Evolutionary conservation across 2,113 vertebrate genomes (phyloP), one percentile per base, ranked within the genome.

Genomic region (Plectropomus leopardus): DNA sequence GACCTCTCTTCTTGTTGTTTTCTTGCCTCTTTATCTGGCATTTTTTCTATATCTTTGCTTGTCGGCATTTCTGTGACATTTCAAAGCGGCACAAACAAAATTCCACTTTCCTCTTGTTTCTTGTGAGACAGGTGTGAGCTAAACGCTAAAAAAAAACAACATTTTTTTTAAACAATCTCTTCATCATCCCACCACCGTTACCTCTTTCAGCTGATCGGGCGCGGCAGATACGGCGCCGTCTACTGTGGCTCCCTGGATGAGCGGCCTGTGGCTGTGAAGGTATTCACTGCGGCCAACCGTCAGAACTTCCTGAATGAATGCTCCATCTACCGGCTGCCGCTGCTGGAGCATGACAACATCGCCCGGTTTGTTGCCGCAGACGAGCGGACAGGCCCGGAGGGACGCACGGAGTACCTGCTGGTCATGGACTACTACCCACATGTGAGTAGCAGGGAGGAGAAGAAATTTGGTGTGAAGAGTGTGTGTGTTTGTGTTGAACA

Each of bases 401-500:
- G 97, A 11, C 96, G 98, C 15, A 96, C 97, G 60, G 98, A 99
- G 48, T 99, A 98, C 95, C 95, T 99, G 84, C 90, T 99, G 89
- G 97, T 99, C 88, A 99, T 99, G 97, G 97, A 99, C 67, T 98
- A 99, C 93, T 99, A 99, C 92, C 95, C 98, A 78, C 97, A 97
- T 88, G 98, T 99, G 94, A 99, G 98, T 96, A 69, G 79, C 9
- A 9, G 30, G 32, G 21, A 26, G 26, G 24, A 30, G 15, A 0
- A 1, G 40, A 15, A 15, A 11, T n/a, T 10, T 40, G 8, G 36
- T 40, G 3, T 40, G 11, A 10, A 9, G 36, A 11, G 36, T 40
- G 36, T 40, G 36, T 40, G 36, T 40, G 55, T 63, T 7, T 30
- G 24, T 26, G 28, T 11, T 11, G 8, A 40, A 40, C 36, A 40